phyloP scores from a whole-genome alignment of 2,888 invertebrate genomes.

The Agrilus mali region DNA sequence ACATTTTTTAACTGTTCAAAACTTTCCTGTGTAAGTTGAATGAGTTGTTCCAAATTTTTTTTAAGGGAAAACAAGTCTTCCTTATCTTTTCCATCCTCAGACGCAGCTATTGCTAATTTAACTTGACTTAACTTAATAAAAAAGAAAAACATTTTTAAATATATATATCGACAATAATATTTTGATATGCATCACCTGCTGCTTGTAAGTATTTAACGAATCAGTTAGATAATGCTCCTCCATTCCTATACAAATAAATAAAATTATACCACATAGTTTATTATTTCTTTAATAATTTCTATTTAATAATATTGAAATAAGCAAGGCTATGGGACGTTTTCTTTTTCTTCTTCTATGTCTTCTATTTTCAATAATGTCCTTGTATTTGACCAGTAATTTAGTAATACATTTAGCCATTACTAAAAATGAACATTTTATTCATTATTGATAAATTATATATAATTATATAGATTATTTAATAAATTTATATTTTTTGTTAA shows the following conservation, averaged over 20 bases:
- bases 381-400: no score
- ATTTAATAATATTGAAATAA: no score
- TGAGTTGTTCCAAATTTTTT: constrained; percentile 52
- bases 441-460: no score
- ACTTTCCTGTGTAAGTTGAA: constrained; percentile 54
- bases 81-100: constrained; percentile 37
- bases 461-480: no score
- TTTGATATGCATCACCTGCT: constrained; percentile 6
- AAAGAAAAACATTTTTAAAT: constrained; percentile 3
- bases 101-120: constrained; percentile 40
- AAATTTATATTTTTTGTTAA: no score
- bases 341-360: no score
- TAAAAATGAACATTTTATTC: no score
- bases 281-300: no score
- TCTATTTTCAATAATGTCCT: no score
- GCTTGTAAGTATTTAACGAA: constrained; percentile 7
- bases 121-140: constrained; percentile 35
- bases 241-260: neutral
- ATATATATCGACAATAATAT: constrained; percentile 1
- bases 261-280: no score
- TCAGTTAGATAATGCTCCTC: constrained; percentile 2
- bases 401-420: no score
- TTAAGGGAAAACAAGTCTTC: constrained; percentile 47
- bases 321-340: no score
- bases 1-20: constrained; percentile 22